These are phyloP conservation scores for Ceuthmochares aereus DNA, from an alignment of 2,113 vertebrate species.

Conservation along the genomic window DNA sequence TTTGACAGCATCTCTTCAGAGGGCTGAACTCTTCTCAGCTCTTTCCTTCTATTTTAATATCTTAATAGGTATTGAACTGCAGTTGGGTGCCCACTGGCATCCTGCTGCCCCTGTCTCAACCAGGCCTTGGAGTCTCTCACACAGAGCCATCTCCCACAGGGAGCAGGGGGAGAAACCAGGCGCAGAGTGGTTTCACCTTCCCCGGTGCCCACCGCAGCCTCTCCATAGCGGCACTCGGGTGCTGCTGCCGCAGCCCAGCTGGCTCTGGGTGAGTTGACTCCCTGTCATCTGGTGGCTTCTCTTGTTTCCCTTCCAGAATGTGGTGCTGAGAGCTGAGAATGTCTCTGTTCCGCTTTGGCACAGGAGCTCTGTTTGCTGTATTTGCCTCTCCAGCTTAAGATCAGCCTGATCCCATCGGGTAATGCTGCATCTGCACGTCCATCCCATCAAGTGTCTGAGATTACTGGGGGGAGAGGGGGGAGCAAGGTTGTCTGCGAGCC, in stretches of 20 bases:
- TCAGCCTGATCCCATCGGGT: fast-evolving
- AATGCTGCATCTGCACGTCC: neutral
- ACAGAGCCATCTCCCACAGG: neutral
- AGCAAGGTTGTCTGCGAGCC: fast-evolving
- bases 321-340: neutral
- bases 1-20: neutral
- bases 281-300: neutral
- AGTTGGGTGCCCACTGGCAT: neutral
- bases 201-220: neutral
- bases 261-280: neutral
- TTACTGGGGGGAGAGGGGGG: fast-evolving
- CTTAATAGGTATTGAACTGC: neutral
- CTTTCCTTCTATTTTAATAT: neutral
- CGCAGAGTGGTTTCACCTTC: neutral
- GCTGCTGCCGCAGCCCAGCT: neutral
- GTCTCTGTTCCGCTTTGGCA: neutral
- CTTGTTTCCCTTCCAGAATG: neutral
- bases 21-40: neutral
- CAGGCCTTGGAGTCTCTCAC: neutral
- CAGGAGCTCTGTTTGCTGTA: neutral
- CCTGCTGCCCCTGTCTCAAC: neutral
- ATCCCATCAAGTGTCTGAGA: fast-evolving
- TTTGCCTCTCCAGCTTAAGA: neutral
- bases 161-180: neutral
- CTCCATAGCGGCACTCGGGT: fast-evolving